These are phyloP conservation scores for Panthera tigris DNA, from an alignment of 2,113 vertebrate species.

Conservation along the genomic window DNA sequence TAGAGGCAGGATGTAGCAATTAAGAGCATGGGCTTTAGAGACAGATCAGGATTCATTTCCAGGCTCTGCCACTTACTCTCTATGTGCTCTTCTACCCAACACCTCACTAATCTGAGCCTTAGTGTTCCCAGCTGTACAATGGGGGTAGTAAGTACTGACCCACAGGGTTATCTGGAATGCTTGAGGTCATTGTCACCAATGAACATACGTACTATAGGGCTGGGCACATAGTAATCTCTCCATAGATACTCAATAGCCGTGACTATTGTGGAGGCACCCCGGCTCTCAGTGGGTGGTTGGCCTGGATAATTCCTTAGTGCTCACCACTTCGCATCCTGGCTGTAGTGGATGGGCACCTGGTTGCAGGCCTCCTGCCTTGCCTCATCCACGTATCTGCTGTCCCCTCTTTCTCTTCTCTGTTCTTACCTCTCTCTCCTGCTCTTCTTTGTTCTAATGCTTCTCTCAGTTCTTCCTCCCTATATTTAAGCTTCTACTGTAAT, in stretches of 20 bases:
- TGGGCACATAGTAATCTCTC: background rate
- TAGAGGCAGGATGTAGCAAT: background rate
- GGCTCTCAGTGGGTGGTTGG: background rate
- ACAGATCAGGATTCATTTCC: background rate
- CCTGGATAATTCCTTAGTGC: background rate
- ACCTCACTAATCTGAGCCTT: background rate
- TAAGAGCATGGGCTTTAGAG: background rate
- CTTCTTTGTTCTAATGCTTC: background rate
- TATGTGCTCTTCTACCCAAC: background rate
- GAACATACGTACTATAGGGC: too few relatives aligned
- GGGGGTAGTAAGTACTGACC: background rate
- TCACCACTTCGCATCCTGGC: background rate
- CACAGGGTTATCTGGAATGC: background rate
- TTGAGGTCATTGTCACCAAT: background rate
- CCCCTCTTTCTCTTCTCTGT: background rate
- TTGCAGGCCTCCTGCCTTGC: background rate
- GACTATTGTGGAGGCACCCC: background rate
- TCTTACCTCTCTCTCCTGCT: background rate
- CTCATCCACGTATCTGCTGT: background rate
- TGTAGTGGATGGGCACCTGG: rapidly evolving
- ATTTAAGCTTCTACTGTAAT: background rate
- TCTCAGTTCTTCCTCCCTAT: background rate
- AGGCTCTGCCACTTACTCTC: background rate
- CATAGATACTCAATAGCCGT: background rate
- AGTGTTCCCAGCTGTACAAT: background rate